phyloP scores from a whole-genome alignment of 2,797 vertebrate species.

The Galagoides demidoff region DNA sequence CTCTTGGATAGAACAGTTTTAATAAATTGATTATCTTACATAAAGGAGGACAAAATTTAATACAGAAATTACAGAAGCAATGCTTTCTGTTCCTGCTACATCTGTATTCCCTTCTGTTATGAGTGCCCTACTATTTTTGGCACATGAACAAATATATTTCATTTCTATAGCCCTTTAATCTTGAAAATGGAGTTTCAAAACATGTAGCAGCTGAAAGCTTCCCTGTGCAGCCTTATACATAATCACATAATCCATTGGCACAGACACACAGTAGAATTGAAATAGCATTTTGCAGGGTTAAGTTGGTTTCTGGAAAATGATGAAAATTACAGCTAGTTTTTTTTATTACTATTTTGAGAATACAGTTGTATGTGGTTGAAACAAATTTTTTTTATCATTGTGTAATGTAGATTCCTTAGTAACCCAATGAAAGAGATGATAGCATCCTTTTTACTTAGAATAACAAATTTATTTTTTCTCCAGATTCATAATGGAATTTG shows the following conservation, averaged over 20 bases:
- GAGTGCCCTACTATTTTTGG: neutral
- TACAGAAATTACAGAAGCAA: slow-evolving; percentile 48
- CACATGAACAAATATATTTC: slow-evolving; percentile 45
- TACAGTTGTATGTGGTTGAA: neutral
- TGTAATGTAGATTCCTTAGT: neutral
- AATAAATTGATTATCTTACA: slow-evolving; percentile 25
- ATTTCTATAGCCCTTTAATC: slow-evolving; percentile 54
- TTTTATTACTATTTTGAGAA: slow-evolving; percentile 38
- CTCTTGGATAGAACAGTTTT: neutral
- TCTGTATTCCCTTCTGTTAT: neutral
- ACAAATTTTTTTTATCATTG: neutral
- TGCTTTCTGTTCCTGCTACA: neutral
- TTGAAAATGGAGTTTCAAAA: slow-evolving; percentile 67
- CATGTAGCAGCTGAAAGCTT: slow-evolving; percentile 40
- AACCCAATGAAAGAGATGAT: neutral
- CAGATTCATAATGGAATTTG: neutral
- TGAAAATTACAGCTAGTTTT: slow-evolving; percentile 50
- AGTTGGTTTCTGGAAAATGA: slow-evolving; percentile 45
- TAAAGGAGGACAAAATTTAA: slow-evolving; percentile 48
- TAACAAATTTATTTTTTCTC: neutral
- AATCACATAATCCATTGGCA: slow-evolving; percentile 65
- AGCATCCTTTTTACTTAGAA: slow-evolving; percentile 20
- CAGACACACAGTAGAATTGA: neutral
- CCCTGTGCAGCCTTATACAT: slow-evolving; percentile 13
- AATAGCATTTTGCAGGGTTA: slow-evolving; percentile 49